Evolutionary conservation across 2,797 vertebrate species (phyloP).

Genomic region (Poecilia picta): DNA sequence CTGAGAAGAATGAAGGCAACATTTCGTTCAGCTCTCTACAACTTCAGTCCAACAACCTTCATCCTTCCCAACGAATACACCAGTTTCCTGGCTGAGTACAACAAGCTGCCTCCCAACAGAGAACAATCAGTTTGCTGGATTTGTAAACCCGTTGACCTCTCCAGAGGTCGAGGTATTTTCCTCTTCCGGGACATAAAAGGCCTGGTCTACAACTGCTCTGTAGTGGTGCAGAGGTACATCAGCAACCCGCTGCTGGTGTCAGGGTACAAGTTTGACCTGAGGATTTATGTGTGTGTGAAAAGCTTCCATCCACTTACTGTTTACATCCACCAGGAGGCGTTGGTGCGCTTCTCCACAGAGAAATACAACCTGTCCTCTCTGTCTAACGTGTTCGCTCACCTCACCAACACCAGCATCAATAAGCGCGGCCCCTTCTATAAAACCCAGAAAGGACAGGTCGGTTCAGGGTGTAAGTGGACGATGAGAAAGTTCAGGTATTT

Average conservation of each 20-base stretch:
- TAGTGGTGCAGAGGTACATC: conserved; percentile 85
- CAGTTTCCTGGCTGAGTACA: conserved; percentile 80
- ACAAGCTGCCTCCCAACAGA: conserved; percentile 55
- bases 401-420: conserved; percentile 90
- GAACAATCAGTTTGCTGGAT: conserved; percentile 78
- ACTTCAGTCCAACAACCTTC: conserved; percentile 82
- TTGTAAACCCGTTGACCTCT: conserved; percentile 84
- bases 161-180: conserved; percentile 83
- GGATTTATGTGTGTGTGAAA: conserved; percentile 85
- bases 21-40: conserved; percentile 74
- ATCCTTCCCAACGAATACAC: conserved; percentile 83
- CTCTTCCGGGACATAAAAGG: conserved; percentile 84
- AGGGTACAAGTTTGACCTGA: conserved; percentile 86
- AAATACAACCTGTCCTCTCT: conserved; percentile 81
- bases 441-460: conserved; percentile 79
- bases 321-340: conserved; percentile 84
- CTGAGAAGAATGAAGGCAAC: conserved; percentile 80
- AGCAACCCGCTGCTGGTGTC: conserved; percentile 84
- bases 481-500: conserved; percentile 84
- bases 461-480: conserved; percentile 85
- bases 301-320: conserved; percentile 84
- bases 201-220: conserved; percentile 78
- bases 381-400: conserved; percentile 80
- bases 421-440: conserved; percentile 80
- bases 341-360: conserved; percentile 86